Evolutionary conservation across 2,113 vertebrate genomes (phyloP).

Genomic region (Alligator sinensis): DNA sequence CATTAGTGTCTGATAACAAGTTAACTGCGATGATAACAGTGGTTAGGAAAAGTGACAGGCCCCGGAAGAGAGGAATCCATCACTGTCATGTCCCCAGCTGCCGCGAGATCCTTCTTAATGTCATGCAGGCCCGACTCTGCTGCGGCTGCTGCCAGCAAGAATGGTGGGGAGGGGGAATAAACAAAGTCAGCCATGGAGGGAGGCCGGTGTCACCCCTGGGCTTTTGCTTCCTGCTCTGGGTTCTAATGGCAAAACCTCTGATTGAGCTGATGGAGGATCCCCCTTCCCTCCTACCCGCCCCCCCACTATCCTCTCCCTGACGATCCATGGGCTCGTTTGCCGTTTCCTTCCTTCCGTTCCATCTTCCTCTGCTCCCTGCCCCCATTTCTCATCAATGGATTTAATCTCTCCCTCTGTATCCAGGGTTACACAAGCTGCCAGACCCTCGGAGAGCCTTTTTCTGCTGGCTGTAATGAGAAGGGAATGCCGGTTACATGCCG

Average conservation of each 20-base stretch:
- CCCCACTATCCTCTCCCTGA: not conserved
- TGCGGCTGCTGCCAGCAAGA: not conserved
- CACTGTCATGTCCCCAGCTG: not conserved
- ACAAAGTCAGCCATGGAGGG: not conserved
- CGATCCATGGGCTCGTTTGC: not conserved
- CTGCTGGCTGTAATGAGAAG: not conserved
- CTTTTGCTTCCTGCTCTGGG: not conserved
- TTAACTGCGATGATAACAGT: not conserved
- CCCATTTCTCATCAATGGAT: not conserved
- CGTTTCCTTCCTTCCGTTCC: not conserved
- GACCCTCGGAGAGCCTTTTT: not conserved
- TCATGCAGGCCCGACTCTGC: not conserved
- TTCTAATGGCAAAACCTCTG: not conserved
- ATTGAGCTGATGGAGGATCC: not conserved
- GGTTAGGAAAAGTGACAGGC: not conserved
- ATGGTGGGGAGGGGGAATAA: not conserved
- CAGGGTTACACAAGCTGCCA: not conserved
- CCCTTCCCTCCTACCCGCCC: not conserved
- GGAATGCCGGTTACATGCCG: not conserved
- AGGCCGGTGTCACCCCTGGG: not conserved
- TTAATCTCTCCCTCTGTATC: not conserved
- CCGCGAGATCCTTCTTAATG: too few relatives aligned
- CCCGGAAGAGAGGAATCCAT: not conserved
- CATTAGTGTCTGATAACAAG: not conserved
- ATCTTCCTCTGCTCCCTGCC: not conserved